phyloP scores from a whole-genome alignment of 2,797 vertebrate genomes.

The Rallus crepitans region DNA sequence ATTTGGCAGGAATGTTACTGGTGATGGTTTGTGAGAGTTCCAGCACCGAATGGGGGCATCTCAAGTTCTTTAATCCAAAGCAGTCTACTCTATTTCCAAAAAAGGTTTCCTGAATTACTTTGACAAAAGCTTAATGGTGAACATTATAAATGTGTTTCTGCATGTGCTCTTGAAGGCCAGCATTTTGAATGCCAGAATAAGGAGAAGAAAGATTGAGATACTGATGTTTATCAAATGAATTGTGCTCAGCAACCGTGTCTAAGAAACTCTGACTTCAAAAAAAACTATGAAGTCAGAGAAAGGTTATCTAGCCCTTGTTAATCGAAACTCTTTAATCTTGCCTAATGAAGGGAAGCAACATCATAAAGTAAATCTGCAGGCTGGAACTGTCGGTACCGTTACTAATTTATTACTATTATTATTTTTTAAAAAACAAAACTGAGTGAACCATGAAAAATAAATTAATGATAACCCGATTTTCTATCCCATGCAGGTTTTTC shows the following conservation, averaged over 20 bases:
- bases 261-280: conserved; percentile 62
- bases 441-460: conserved; percentile 7
- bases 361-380: conserved; percentile 50
- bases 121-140: background rate
- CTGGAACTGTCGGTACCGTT: conserved; percentile 33
- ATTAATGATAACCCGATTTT: conserved; percentile 53
- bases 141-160: background rate
- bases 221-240: conserved; percentile 34
- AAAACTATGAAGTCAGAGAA: conserved; percentile 32
- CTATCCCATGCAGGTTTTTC: conserved; percentile 69
- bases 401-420: background rate
- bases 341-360: conserved; percentile 57
- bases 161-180: background rate
- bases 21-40: background rate
- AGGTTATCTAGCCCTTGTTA: conserved; percentile 46
- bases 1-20: background rate
- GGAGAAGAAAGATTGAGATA: background rate
- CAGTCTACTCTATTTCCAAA: background rate
- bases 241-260: conserved; percentile 37
- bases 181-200: background rate
- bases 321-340: conserved; percentile 60
- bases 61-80: background rate
- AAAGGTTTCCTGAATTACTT: background rate
- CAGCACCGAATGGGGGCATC: background rate
- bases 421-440: background rate